Evolutionary conservation across 2,888 invertebrate species (phyloP).

Genomic region (Rhingia campestris): DNA sequence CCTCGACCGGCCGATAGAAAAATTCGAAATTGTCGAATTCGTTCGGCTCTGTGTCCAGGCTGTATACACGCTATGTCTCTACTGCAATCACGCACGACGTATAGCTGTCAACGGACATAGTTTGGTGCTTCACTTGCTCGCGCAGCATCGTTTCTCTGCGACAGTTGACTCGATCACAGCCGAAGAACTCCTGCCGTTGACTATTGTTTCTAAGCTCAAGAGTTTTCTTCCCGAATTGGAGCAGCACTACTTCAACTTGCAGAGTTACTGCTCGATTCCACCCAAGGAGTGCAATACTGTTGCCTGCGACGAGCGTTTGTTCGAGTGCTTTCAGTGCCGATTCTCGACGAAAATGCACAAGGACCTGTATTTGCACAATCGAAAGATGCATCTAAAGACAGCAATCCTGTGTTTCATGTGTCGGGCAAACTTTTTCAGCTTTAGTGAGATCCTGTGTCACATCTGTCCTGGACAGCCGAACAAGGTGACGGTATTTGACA

Average conservation of each 20-base stretch:
- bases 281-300: conserved; percentile 84
- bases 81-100: conserved; percentile 93
- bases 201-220: conserved; percentile 88
- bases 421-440: conserved; percentile 92
- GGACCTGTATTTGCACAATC: conserved; percentile 92
- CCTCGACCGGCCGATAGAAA: conserved; percentile 89
- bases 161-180: conserved; percentile 90
- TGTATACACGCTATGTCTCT: conserved; percentile 89
- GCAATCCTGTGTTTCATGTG: conserved; percentile 93
- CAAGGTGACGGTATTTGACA: conserved; percentile 83
- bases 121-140: conserved; percentile 90
- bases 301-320: conserved; percentile 85
- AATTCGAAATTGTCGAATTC: conserved; percentile 88
- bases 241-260: conserved; percentile 88
- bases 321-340: conserved; percentile 94
- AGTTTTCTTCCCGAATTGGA: conserved; percentile 84
- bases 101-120: conserved; percentile 93
- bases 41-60: conserved; percentile 89
- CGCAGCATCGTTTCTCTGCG: conserved; percentile 91
- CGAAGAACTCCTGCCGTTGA: conserved; percentile 88
- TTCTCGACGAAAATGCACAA: conserved; percentile 91
- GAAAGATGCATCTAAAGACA: conserved; percentile 93
- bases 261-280: conserved; percentile 86
- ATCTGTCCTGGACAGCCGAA: conserved; percentile 90
- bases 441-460: conserved; percentile 93